Evolutionary conservation across 2,888 invertebrate genomes (phyloP).

Genomic region (Meteorus cinctellus): DNA sequence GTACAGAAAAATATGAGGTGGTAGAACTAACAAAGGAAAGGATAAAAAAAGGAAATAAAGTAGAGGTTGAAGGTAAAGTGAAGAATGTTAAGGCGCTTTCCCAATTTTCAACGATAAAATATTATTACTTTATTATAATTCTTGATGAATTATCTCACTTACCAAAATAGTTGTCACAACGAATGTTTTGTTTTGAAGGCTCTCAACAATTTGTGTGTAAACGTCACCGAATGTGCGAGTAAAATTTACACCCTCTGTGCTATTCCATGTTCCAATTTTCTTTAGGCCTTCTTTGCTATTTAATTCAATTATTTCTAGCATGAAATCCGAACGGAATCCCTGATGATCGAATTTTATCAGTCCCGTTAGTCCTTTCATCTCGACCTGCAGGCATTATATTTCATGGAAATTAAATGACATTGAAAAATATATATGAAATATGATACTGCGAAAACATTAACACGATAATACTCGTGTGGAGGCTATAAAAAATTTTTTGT

Average conservation of each 20-base stretch:
- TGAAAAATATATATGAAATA: slow-evolving; percentile 7
- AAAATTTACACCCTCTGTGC: slow-evolving; percentile 90
- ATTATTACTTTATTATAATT: background rate
- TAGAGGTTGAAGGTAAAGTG: background rate
- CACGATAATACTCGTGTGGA: background rate
- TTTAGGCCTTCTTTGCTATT: slow-evolving; percentile 85
- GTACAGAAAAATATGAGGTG: background rate
- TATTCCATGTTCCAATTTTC: slow-evolving; percentile 92
- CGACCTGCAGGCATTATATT: slow-evolving; percentile 78
- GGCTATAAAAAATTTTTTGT: background rate
- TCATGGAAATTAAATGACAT: background rate
- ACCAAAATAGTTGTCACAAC: slow-evolving; percentile 94
- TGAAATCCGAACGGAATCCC: slow-evolving; percentile 93
- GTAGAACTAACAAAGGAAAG: background rate
- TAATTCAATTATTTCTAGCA: slow-evolving; percentile 92
- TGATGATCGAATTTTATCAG: slow-evolving; percentile 95
- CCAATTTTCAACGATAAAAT: background rate
- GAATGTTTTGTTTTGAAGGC: slow-evolving; percentile 92
- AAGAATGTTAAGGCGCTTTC: background rate
- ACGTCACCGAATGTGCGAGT: slow-evolving; percentile 90
- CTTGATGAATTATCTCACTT: slow-evolving; percentile 68
- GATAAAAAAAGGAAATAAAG: background rate
- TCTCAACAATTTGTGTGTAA: slow-evolving; percentile 90
- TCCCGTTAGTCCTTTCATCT: slow-evolving; percentile 94
- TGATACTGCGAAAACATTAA: slow-evolving; percentile 2